Evolutionary conservation across 2,797 vertebrate genomes (phyloP), one percentile per base, ranked within the genome.

Genomic region (Pipistrellus pygmaeus): DNA sequence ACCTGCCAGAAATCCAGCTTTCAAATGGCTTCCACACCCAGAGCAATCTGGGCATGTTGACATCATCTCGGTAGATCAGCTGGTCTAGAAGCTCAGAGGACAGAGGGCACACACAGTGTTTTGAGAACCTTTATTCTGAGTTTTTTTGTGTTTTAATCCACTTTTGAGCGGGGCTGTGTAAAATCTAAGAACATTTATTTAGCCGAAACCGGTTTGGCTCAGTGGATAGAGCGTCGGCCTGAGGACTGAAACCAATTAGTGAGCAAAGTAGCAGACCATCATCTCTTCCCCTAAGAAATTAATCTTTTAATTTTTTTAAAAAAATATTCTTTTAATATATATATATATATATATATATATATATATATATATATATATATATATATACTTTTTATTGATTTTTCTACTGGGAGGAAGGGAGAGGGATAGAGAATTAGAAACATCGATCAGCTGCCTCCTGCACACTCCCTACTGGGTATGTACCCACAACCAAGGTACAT

Each of bases 61-160:
- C 93, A 84, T 87, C 76, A 87, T 35, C 75, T 10, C 64, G 13
- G 72, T 66, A 32, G 53, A 80, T 94, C 51, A 64, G 60, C 80
- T 46, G n/a, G 44, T 77, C 84, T 85, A 48, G 11, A 35, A 91
- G 57, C 60, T 23, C 41, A 72, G 76, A 92, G 60, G 53, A 78
- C 83, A 92, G 82, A 93, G 51, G 30, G 21, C 35, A 6, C 44
- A 60, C 23, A 71, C 30, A 44, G 46, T 93, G 88, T 75, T 30
- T 71, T 75, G 32, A 92, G 83, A 90, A 75, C 72, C 30, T 95
- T 85, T 92, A 86, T 81, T 76, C n/a, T 71, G 80, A n/a, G 68
- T 44, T n/a, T 91, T 78, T 69, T 62, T 62, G 38, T 51, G 25
- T 41, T 51, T 44, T 85, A 75, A 85, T 48, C 83, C 66, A 73